Evolutionary conservation across 2,113 vertebrate species (phyloP).

Genomic region (Sinocyclocheilus maitianheensis): DNA sequence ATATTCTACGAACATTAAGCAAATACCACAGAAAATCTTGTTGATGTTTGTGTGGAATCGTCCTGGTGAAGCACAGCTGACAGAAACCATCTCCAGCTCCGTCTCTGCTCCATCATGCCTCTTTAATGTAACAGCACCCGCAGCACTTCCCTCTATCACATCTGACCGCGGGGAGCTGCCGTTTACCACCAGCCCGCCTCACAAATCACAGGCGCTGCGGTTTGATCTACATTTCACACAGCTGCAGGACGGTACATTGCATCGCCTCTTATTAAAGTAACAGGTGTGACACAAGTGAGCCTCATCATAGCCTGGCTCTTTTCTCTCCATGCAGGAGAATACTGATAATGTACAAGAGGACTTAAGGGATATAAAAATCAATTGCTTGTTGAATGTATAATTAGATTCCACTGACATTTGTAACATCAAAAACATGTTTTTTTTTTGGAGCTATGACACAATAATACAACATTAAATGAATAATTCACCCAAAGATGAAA

Average conservation of each 20-base stretch:
- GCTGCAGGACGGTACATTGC: background rate
- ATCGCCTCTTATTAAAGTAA: background rate
- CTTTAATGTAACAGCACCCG: slow-evolving; percentile 5
- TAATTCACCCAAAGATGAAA: background rate
- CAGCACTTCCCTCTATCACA: slow-evolving; percentile 11
- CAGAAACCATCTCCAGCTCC: background rate
- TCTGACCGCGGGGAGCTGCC: slow-evolving; percentile 4
- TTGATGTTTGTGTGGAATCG: slow-evolving; percentile 15
- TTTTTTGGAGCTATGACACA: background rate
- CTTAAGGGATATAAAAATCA: background rate
- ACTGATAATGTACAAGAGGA: background rate
- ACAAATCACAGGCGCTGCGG: slow-evolving; percentile 15
- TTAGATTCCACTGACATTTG: background rate
- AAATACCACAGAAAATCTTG: background rate
- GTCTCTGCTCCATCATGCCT: background rate
- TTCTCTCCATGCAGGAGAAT: background rate
- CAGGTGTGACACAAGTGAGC: slow-evolving; percentile 16
- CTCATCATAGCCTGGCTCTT: background rate
- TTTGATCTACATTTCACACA: slow-evolving; percentile 19
- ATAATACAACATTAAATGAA: background rate
- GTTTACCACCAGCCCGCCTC: slow-evolving; percentile 14
- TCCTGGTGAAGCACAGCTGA: background rate
- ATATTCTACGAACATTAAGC: background rate
- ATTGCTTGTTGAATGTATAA: background rate
- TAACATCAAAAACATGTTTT: background rate